These are phyloP conservation scores for Morone chrysops DNA, from an alignment of 2,113 vertebrate species.

Conservation along the genomic window DNA sequence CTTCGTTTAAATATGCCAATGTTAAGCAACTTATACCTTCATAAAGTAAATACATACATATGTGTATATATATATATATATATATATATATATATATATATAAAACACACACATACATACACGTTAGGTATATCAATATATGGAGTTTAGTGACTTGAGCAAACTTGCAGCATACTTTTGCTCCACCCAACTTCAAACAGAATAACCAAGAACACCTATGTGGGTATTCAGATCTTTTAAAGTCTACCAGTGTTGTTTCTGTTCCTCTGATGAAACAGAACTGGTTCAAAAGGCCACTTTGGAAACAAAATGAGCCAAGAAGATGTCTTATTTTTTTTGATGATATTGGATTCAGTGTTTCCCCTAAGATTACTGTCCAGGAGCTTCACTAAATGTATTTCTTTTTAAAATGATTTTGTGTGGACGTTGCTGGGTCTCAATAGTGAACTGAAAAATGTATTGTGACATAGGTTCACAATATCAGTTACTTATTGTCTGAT, in stretches of 20 bases:
- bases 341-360: slow-evolving; percentile 15
- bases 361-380: background rate
- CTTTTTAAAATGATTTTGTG: background rate
- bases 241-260: slow-evolving; percentile 8
- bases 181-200: slow-evolving; percentile 19
- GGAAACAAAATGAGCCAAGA: slow-evolving; percentile 31
- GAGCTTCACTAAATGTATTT: background rate
- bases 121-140: background rate
- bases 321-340: slow-evolving; percentile 8
- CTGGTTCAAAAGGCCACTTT: slow-evolving; percentile 7
- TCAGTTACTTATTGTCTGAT: background rate
- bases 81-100: too few relatives aligned
- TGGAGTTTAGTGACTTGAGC: slow-evolving; percentile 24
- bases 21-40: background rate
- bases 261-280: slow-evolving; percentile 10
- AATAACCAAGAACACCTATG: slow-evolving; percentile 16
- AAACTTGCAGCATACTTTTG: slow-evolving; percentile 12
- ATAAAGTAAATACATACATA: too few relatives aligned
- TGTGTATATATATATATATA: too few relatives aligned
- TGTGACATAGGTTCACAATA: background rate
- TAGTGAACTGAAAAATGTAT: background rate
- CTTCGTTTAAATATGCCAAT: background rate
- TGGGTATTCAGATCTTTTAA: slow-evolving; percentile 20
- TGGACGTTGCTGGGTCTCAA: background rate
- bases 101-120: background rate